Evolutionary conservation across 2,113 vertebrate species (phyloP).

Genomic region (Megatriorchis doriae): DNA sequence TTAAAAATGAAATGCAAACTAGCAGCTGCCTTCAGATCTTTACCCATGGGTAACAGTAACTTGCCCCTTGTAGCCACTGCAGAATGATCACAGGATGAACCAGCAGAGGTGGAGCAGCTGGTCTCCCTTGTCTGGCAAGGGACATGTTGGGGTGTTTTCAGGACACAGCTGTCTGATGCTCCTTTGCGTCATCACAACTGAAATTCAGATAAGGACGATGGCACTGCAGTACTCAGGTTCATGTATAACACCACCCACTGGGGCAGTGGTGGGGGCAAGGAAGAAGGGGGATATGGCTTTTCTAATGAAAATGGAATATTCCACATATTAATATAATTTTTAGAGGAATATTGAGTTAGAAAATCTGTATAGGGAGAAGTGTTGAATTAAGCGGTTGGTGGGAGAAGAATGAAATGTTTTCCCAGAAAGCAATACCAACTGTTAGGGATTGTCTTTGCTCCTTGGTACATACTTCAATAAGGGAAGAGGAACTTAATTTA

Average conservation of each 20-base stretch:
- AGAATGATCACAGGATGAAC: neutral
- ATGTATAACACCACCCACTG: neutral
- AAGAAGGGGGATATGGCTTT: neutral
- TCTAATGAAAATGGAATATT: neutral
- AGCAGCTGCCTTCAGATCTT: neutral
- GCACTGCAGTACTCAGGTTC: neutral
- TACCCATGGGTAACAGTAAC: neutral
- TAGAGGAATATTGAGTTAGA: neutral
- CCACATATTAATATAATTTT: neutral
- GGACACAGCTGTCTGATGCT: neutral
- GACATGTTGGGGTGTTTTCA: neutral
- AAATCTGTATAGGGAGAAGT: neutral
- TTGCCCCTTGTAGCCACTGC: neutral
- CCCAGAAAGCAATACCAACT: neutral
- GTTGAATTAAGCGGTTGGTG: neutral
- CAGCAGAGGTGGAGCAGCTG: neutral
- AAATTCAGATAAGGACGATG: neutral
- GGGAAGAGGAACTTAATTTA: neutral
- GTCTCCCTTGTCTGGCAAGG: neutral
- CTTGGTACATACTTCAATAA: accelerated
- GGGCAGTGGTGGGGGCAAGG: neutral
- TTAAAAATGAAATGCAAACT: neutral
- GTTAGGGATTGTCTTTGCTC: neutral
- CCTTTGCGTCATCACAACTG: neutral
- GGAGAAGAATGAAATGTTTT: neutral